Conservation (phyloP, 1,140 invertebrate species). For the Drosophila bocki region DNA sequence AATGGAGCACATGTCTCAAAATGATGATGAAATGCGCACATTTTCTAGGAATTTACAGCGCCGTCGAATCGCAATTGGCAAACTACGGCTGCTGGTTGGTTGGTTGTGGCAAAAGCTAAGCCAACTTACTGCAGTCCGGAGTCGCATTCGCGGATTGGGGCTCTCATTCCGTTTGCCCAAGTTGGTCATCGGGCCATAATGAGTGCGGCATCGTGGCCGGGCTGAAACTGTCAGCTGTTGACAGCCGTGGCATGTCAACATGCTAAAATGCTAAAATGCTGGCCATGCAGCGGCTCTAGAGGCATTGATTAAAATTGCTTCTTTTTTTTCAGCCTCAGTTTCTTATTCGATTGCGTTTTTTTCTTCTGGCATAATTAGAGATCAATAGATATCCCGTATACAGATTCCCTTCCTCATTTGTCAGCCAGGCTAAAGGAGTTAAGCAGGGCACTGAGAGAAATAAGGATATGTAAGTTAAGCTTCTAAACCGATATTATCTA, state of each 20-base stretch:
- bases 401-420: conserved; percentile 46
- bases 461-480: background rate
- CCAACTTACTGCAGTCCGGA: conserved; percentile 16
- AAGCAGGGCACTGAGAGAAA: conserved; percentile 16
- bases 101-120: conserved; percentile 14
- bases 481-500: too few relatives aligned
- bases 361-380: conserved; percentile 44
- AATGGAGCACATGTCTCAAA: conserved; percentile 84
- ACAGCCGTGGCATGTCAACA: conserved; percentile 82
- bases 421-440: conserved; percentile 14
- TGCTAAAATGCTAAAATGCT: conserved; percentile 78
- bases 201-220: conserved; percentile 54
- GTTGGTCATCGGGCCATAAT: conserved; percentile 81
- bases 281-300: conserved; percentile 61
- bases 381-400: conserved; percentile 52
- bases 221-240: conserved; percentile 71
- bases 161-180: conserved; percentile 82
- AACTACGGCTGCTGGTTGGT: conserved; percentile 3
- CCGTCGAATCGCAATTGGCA: conserved; percentile 43
- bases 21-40: conserved; percentile 84
- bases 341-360: conserved; percentile 43
- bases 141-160: conserved; percentile 66
- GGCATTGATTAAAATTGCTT: conserved; percentile 76
- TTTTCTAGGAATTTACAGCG: conserved; percentile 80
- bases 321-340: conserved; percentile 36